A percentile compares a stretch with the other conserved stretches of the same genome.
Conservation (phyloP, 2,888 invertebrate species). For the Caradrina clavipalpis region DNA sequence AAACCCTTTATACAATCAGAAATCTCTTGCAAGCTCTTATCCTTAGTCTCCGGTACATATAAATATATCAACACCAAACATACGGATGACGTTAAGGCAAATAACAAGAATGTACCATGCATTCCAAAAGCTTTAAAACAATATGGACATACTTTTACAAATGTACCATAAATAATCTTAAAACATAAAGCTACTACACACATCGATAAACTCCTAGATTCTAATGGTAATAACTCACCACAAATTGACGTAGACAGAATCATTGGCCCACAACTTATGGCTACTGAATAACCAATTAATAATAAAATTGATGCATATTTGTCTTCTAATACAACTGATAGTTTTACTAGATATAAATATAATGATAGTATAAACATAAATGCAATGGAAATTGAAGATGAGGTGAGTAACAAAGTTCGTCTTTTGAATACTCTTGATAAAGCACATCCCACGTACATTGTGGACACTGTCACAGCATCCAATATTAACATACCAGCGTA, state of each 20-base stretch:
- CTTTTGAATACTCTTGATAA: conserved; percentile 61
- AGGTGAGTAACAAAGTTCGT: conserved; percentile 59
- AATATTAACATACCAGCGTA: conserved; percentile 72
- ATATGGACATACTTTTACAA: conserved; percentile 65
- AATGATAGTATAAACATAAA: conserved; percentile 52
- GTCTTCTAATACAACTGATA: conserved; percentile 24
- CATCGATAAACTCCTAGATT: conserved; percentile 49
- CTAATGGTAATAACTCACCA: conserved; percentile 67
- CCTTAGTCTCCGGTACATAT: conserved; percentile 70
- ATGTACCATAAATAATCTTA: conserved; percentile 52
- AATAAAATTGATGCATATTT: conserved; percentile 39
- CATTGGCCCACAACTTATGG: conserved; percentile 73
- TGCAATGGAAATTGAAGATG: conserved; percentile 57
- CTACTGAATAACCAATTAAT: conserved; percentile 39
- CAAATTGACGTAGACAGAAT: conserved; percentile 65
- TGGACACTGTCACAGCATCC: conserved; percentile 69
- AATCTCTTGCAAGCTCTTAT: conserved; percentile 65
- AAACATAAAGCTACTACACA: conserved; percentile 54
- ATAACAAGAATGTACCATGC: conserved; percentile 67
- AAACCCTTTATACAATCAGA: conserved; percentile 44
- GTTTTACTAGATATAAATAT: conserved; percentile 43
- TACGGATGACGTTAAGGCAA: conserved; percentile 56
- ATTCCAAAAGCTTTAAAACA: conserved; percentile 59
- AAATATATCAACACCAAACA: conserved; percentile 59
- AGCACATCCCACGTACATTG: conserved; percentile 69